Evolutionary conservation across 2,113 vertebrate genomes (phyloP), one percentile per base, ranked within the genome.

Genomic region (Montifringilla adamsi): DNA sequence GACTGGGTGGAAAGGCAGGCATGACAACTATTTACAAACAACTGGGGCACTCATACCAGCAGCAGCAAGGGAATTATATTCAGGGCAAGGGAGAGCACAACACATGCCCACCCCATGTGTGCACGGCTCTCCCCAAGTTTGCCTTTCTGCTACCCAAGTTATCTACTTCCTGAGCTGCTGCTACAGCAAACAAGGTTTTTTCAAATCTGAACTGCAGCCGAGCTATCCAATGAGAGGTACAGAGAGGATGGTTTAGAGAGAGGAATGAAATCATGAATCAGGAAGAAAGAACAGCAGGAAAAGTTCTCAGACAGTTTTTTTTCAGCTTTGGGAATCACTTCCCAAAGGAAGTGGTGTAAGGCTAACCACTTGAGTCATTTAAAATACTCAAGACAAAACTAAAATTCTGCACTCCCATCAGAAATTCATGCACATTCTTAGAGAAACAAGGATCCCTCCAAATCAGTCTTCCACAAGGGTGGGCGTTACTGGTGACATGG

Each of bases 311-410:
- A 84, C 41, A 68, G 41, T 86, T 84, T 96, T 67, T 73, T 83
- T 88, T 89, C 73, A 78, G 88, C 94, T 95, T 83, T 87, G 83
- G 95, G 95, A 97, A 94, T 93, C 69, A 53, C 95, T 78, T 96
- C 95, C 93, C 95, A 97, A 75, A 92, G 95, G 94, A 97, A 97
- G 93, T 82, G 79, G 92, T 47, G 31, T 43, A 64, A 60, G 56
- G 87, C 81, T 63, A 92, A 74, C 85, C n/a, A 77, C 63, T 80
- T 37, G 19, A 90, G 79, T 88, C 15, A 90, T 60, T 78, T 60
- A 55, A 69, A 94, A 59, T 47, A 78, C 39, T 84, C 49, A 66
- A 68, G 66, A 91, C 11, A 81, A 68, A 82, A 81, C 8, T 44
- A 33, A 60, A 67, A 90, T 86, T 67, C 69, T 86, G 56, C 63